Percentiles rank a stretch among this genome's conserved stretches.
phyloP scores from a whole-genome alignment of 2,888 invertebrate genomes.

The Arenicola marina region DNA sequence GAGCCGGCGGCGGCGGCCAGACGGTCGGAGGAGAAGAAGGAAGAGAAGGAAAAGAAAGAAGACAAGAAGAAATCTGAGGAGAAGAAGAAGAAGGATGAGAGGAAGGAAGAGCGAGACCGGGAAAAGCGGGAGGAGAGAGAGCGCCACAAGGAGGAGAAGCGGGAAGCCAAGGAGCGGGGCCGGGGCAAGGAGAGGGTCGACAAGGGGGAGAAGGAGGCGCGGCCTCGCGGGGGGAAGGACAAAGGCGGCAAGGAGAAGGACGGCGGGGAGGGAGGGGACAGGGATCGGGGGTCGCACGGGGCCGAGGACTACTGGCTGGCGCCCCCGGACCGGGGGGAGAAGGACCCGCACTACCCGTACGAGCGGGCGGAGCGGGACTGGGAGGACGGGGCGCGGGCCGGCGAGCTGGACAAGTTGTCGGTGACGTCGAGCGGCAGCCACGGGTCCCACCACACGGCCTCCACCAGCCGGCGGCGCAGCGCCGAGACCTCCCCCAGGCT shows the following conservation, averaged over 20 bases:
- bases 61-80: background rate
- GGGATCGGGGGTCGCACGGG: slow-evolving; percentile 14
- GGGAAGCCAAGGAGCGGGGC: background rate
- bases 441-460: no score
- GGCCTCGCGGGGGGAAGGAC: slow-evolving; percentile 11
- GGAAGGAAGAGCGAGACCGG: background rate
- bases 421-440: no score
- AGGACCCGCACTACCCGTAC: slow-evolving; percentile 22
- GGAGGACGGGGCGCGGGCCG: slow-evolving; percentile 11
- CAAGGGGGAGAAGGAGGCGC: slow-evolving; percentile 20
- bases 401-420: no score
- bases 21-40: slow-evolving; percentile 5
- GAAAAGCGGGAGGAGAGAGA: slow-evolving; percentile 7
- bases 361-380: slow-evolving; percentile 20
- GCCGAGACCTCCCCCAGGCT: slow-evolving; percentile 19
- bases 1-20: background rate
- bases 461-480: background rate
- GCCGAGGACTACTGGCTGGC: slow-evolving; percentile 19
- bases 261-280: slow-evolving; percentile 16
- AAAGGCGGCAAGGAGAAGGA: slow-evolving; percentile 5
- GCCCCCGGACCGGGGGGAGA: slow-evolving; percentile 17
- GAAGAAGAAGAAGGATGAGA: slow-evolving; percentile 3
- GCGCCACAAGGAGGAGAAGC: slow-evolving; percentile 6
- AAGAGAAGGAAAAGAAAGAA: slow-evolving; percentile 7
- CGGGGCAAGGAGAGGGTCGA: background rate